Base-by-base conservation (phyloP, 2,113 vertebrate species). In the Lontra canadensis region DNA sequence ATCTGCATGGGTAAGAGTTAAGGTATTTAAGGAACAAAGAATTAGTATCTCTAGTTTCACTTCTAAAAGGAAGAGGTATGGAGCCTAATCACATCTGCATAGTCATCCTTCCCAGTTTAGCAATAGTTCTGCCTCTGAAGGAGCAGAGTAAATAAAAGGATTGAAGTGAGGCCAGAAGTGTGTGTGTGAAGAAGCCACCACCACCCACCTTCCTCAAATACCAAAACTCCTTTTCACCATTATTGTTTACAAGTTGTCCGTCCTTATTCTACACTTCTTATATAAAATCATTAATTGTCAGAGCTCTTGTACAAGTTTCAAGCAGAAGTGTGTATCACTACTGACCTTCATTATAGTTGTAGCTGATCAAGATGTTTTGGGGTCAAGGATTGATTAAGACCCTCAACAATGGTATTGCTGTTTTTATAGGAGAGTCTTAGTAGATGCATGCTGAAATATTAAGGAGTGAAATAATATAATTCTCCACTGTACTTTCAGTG, bases 401-500 rank as follows among this genome's bases (percentile, higher is more conserved):
- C 11, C 25, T 88, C 81, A 65, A 0, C 92, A 90, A 63, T 92
- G 74, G 15, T 78, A 49, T 21, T 87, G 7, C 42, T 29, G 8
- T 88, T 97, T 95, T 85, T 97, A 47, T 91, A 74, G 44, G 69
- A 71, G 26, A 91, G 44, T 92, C 79, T 71, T 84, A 92, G 31
- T 55, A 59, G 29, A 65, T 65, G 2, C 11, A 83, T 81, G 65
- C 85, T 88, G 71, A 88, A 96, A 88, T 94, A 78, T 69, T 90
- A 79, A 52, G 4, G 47, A 81, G 12, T 96, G 25, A 97, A 93
- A 76, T 88, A 17, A 36, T 29, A 13, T 90, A 80, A 78, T 96
- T 94, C 39, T 85, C 20, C 18, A 78, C 26, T 83, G 89, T 92
- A 29, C 29, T 71, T 96, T 95, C 7, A 76, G 23, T 88, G 34